A percentile compares a stretch with the other conserved stretches of the same genome.
Evolutionary conservation across 1,140 invertebrate species (phyloP).

Genomic region (Babylonia areolata): DNA sequence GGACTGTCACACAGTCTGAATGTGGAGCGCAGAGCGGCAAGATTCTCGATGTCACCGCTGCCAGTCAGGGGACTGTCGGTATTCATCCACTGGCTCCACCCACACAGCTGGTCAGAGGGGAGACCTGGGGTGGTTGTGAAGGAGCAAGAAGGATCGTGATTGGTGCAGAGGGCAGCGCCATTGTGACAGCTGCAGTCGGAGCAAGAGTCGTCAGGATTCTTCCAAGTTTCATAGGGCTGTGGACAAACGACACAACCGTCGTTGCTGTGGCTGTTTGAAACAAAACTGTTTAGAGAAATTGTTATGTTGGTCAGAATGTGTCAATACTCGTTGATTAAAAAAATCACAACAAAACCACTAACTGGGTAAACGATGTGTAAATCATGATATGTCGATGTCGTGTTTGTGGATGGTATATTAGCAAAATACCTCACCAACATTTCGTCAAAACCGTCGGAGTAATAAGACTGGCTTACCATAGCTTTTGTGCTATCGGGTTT

Average conservation of each 20-base stretch:
- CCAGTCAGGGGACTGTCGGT: constrained; percentile 56
- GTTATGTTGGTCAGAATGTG: too few species aligned
- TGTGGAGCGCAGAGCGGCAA: constrained; percentile 42
- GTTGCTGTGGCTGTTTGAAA: too few species aligned
- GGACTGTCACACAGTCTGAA: constrained; percentile 58
- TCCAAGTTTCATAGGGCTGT: constrained; percentile 62
- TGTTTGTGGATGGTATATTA: too few species aligned
- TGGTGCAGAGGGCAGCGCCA: constrained; percentile 54
- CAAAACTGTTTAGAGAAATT: too few species aligned
- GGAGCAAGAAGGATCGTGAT: constrained; percentile 37
- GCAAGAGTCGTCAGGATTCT: constrained; percentile 56
- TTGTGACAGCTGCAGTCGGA: constrained; percentile 60
- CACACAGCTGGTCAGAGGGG: constrained; percentile 41
- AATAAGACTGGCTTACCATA: constrained; percentile 45
- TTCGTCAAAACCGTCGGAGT: too few species aligned
- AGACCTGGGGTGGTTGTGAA: neutral
- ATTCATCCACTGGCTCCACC: constrained; percentile 68
- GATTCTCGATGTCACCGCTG: constrained; percentile 63
- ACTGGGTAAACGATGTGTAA: too few species aligned
- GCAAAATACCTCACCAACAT: too few species aligned
- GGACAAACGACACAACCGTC: too few species aligned
- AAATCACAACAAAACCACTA: too few species aligned
- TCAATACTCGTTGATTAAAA: too few species aligned
- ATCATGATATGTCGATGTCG: too few species aligned
- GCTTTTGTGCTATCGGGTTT: constrained; percentile 62